phyloP scores from a whole-genome alignment of 92 coral and sea anemone genomes.

The Epizoanthus stellaris region DNA sequence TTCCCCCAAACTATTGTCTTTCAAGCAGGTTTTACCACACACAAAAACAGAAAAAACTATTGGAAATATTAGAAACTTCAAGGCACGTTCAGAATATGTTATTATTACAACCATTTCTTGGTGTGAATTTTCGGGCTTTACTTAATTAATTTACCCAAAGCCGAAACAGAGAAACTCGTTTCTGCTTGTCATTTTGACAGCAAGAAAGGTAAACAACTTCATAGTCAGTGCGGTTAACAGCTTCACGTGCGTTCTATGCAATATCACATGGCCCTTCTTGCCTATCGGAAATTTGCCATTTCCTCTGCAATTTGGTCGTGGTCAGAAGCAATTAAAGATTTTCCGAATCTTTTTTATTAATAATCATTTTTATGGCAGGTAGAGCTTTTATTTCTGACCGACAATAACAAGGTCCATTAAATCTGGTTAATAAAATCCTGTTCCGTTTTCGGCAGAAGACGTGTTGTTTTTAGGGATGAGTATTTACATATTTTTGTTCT shows the following conservation, averaged over 20 bases:
- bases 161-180: slow-evolving; percentile 14
- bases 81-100: background rate
- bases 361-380: background rate
- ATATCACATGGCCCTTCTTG: background rate
- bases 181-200: slow-evolving; percentile 19
- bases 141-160: slow-evolving; percentile 30
- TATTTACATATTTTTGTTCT: background rate
- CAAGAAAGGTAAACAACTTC: background rate
- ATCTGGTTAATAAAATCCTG: background rate
- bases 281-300: background rate
- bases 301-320: background rate
- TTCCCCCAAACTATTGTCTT: too few relatives aligned
- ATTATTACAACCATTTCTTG: background rate
- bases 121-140: slow-evolving; percentile 27
- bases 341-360: background rate
- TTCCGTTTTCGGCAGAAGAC: background rate
- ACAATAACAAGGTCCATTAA: slow-evolving; percentile 3
- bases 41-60: too few relatives aligned
- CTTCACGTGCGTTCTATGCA: background rate
- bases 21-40: too few relatives aligned
- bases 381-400: background rate
- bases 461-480: background rate
- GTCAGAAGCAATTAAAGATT: background rate
- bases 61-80: background rate
- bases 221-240: background rate